Evolutionary conservation across 2,797 vertebrate species (phyloP), one percentile per base, ranked within the genome.

Genomic region (Pachyuromys duprasi): DNA sequence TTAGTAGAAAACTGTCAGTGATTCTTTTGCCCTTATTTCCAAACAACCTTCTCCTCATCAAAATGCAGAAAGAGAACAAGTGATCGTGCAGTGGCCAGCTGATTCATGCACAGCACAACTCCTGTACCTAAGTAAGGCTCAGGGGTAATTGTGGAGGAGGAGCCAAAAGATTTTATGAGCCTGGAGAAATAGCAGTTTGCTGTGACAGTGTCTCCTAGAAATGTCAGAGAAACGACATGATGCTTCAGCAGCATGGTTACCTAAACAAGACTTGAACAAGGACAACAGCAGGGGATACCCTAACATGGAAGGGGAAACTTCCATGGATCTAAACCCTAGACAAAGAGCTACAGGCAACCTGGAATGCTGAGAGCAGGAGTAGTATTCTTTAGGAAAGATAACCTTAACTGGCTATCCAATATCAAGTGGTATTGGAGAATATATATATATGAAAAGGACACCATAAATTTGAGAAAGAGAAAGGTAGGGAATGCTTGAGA

Each of bases 21-120:
- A 88, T 42, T n/a, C 5, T 91, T 81, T 89, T 14, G 5, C 2
- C 22, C 91, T 91, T 39, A 67, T 91, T 22, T 95, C 92, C 63
- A 80, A 49, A 39, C 18, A 83, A 12, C 15, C 57, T 49, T n/a
- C 3, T 53, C 31, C 1, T 13, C 33, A n/a, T 69, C 13, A 53
- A 86, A 86, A 53, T n/a, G 31, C 22, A 26, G 11, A 78, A 13
- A 26, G 11, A 78, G 28, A 53, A 20, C 1, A 2, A 53, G 45
- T 36, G 6, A n/a, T 17, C 6, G n/a, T 1, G 31, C 45, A 20
- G 22, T 22, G 53, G 12, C 6, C 3, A 53, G 28, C 3, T n/a
- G 63, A 86, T 53, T 20, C 20, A 26, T 26, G 31, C 31, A 69
- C 7, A 69, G 1, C 62, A 84, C 42, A 67, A 22, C 42, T 49